Base-by-base conservation (phyloP, 2,888 invertebrate species). In the Apantesis nais region DNA sequence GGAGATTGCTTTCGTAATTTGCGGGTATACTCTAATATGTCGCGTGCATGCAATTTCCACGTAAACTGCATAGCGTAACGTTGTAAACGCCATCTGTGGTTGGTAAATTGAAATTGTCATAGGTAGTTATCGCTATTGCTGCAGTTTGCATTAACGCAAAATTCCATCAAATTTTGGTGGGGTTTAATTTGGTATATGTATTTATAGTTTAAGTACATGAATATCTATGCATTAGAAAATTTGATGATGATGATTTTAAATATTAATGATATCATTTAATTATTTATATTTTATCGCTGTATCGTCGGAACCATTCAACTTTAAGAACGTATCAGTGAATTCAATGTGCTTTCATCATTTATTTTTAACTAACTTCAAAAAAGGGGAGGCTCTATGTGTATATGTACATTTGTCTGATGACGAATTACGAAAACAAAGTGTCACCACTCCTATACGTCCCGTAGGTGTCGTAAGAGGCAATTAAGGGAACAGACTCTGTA, bases 11-110 rank as follows among this genome's bases (percentile, higher is more conserved):
- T 70, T 73, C 74, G 75, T 80, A 87, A 88, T 87, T 86, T 84
- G 85, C 80, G 82, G 83, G 78, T 75, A 77, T 75, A 74, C 73
- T 74, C 77, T 85, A 89, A 88, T 87, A 84, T 83, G 84, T 84
- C 79, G 81, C 80, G 85, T 82, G 82, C 88, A 87, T 87, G 89
- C 86, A 86, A 90, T 90, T 87, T 88, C 86, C 85, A 81, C 78
- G 84, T 85, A 85, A 87, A 86, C 86, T 81, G 78, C 85, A 83
- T 81, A 66, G 44, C 31, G 37, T 31, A 63, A 44, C 44, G 22
- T 22, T n/a, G 65, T 65, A 65, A 65, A 65, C 65, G 31, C 52
- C 52, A 66, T 65, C 52, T 65, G 65, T 34, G 34, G 52, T 65
- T 48, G 77, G 58, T 79, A 80, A 79, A 86, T 86, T 86, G 83